Base-by-base conservation (phyloP, 2,797 vertebrate genomes). In the Hemitrygon akajei region DNA sequence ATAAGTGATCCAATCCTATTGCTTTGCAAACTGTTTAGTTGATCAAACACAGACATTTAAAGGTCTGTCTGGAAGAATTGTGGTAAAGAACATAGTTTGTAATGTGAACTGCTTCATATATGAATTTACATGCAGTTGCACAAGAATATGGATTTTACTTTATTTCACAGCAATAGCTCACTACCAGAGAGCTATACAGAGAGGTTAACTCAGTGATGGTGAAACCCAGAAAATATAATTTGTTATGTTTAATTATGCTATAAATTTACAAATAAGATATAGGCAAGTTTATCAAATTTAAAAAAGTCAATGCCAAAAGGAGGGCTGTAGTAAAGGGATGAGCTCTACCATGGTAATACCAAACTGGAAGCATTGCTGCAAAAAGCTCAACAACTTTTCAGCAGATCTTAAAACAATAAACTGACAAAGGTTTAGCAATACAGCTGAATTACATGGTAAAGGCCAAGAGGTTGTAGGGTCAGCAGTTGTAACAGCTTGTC, bases 371-470 rank as follows among this genome's bases (percentile, higher is more conserved):
- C 86, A 89, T 69, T 63, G 69, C 60, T n/a, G 22, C 86, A 89
- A 69, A 37, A 69, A 66, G 7, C n/a, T 56, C 86, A 89, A 69
- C 86, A 89, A 89, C 34, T 69, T 89, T 20, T 89, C 86, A 89
- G n/a, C 60, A 69, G 60, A 22, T 89, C 63, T 69, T 3, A 9
- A n/a, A 34, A 66, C 86, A 18, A n/a, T 89, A 89, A 69, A 89
- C 86, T 69, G 63, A 60, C 66, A 89, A 89, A 37, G 86, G 69
- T 30, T 69, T 89, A 69, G 86, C 63, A 69, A 89, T 18, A 34
- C 86, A 37, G 86, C 86, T 89, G 86, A 89, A 89, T 89, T 89
- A 89, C 86, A 89, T 89, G 47, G 71, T 47, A 76, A 93, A 76
- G 71, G 91, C 14, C 37, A 75, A 18, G 37, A 25, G 73, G 91